Base-by-base conservation (phyloP, 2,113 vertebrate genomes). In the Lampris incognitus region DNA sequence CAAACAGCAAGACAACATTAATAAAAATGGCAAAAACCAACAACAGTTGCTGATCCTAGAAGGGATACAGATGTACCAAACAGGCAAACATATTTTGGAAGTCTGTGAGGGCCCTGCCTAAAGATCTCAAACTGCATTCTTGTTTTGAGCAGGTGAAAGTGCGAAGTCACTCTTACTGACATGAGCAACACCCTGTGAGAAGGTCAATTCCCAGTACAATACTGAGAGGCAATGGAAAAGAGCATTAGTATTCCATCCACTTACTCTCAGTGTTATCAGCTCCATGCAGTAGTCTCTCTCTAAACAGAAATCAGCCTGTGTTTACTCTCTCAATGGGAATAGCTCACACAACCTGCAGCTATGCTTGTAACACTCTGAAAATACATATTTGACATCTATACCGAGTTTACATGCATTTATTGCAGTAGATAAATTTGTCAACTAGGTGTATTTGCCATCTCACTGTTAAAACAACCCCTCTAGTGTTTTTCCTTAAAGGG, bases 201-300 rank as follows among this genome's bases (percentile, higher is more conserved):
- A 92, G 87, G 92, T 88, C 90, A 90, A 76, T 87, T 85, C 77
- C 84, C 88, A 13, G 88, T 78, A 78, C 72, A 85, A 72, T 83
- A 72, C 83, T 38, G 79, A 86, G 86, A 85, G 72, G 81, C 73
- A 56, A 66, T 62, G 67, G 36, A 81, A 66, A 56, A 52, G 6
- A 65, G 73, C 64, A 88, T 91, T 88, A 83, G 85, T 82, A 90
- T 88, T 85, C 86, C 52, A 58, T 77, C 69, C 84, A 87, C 87
- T 75, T 60, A 48, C 48, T 42, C 40, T 59, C 81, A 61, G 72
- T 78, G 85, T 87, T 87, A 91, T 88, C 87, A 89, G 84, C 85
- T 8, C 66, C 76, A 80, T 81, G 74, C 85, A 87, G 84, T 86
- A 87, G 66, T 69, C 73, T 85, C 71, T 76, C 49, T 70, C 50